Conservation (phyloP, 2,113 vertebrate species). For the Nothoprocta perdicaria region DNA sequence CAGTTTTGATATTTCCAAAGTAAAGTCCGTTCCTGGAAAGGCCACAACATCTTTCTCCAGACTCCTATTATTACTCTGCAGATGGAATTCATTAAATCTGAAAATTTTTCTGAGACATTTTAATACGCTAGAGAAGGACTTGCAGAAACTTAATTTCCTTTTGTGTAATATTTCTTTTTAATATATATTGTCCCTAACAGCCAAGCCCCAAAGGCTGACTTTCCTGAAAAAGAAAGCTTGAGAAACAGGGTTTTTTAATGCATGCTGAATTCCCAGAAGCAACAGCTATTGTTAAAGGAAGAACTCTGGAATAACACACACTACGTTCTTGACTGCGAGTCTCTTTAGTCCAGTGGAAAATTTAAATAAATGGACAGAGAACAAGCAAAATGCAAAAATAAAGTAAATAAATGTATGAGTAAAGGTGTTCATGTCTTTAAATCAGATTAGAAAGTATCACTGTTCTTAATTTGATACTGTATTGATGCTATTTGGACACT, state of each 20-base stretch:
- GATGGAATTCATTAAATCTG: conserved; percentile 43
- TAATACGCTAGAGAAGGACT: not conserved
- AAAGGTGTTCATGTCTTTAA: not conserved
- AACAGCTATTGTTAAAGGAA: not conserved
- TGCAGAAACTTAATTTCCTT: conserved; percentile 12
- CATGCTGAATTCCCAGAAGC: not conserved
- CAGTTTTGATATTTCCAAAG: not conserved
- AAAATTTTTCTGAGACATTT: conserved; percentile 31
- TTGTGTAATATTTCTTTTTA: conserved; percentile 17
- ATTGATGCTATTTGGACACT: not conserved
- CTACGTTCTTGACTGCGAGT: not conserved
- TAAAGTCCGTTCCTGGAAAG: conserved; percentile 16
- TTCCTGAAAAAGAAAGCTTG: conserved; percentile 7
- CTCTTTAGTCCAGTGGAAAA: not conserved
- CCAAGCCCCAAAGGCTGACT: conserved; percentile 6
- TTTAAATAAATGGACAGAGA: not conserved
- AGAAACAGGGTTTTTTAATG: not conserved
- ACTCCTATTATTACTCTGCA: conserved; percentile 47
- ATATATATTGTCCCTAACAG: conserved; percentile 22
- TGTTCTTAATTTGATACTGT: not conserved
- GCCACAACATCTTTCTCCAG: conserved; percentile 30
- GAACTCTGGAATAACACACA: not conserved
- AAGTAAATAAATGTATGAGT: not conserved
- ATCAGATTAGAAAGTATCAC: not conserved
- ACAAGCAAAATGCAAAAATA: not conserved